Base-by-base conservation (phyloP, 2,113 vertebrate genomes). In the Gadus chalcogrammus region DNA sequence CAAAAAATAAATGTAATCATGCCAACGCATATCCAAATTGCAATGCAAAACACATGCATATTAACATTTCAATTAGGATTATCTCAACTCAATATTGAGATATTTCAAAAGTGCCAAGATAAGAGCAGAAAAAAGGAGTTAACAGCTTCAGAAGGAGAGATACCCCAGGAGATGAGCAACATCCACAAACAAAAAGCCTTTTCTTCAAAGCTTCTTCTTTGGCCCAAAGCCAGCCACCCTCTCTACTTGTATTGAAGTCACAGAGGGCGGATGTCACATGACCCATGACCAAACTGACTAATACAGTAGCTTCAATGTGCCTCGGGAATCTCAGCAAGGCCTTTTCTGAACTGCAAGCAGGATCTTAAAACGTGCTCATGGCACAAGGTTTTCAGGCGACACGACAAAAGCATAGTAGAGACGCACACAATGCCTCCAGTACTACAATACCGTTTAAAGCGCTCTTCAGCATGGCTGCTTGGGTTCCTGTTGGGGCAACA, bases 401-500 rank as follows among this genome's bases (percentile, higher is more conserved):
- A 74, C 2, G 61, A 60, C 28, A 24, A 79, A 73, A 66, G 38
- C 69, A 62, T 38, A 58, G n/a, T 20, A 65, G 72, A 80, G 68
- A 59, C 76, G 83, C 80, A 86, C 53, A 79, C 64, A 74, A 72
- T 75, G 78, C 76, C 61, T 84, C 53, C 64, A 73, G 75, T 75
- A 76, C 18, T 85, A 91, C 87, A 84, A 80, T 59, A 91, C 91
- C 90, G 38, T 2, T 86, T 74, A 73, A 56, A 82, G 0, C 77
- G 78, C 27, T 18, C 73, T 67, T 79, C 84, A 28, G 76, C 58
- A 56, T 87, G 73, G 35, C 52, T 12, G 6, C 71, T 60, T 27
- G 79, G 76, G 53, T 77, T 89, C 87, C 92, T 92, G 88, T 85
- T 71, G 74, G 80, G 74, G 76, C 22, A 84, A 89, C 62, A 87